phyloP scores from a whole-genome alignment of 2,797 vertebrate species.

The Limnodromus scolopaceus region DNA sequence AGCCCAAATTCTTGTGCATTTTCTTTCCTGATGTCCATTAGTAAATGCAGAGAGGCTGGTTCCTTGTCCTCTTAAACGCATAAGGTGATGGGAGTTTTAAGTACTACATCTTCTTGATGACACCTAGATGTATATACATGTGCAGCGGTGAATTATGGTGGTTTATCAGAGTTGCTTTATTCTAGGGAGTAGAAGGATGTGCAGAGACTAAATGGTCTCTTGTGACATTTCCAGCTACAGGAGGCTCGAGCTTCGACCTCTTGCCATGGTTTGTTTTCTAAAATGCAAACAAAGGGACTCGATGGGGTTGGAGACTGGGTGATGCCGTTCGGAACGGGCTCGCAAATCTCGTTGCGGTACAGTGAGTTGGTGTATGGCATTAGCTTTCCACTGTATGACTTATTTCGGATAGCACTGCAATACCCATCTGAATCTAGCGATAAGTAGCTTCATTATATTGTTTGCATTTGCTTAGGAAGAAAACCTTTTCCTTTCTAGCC shows the following conservation, averaged over 20 bases:
- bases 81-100: background rate
- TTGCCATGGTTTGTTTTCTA: background rate
- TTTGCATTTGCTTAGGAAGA: constrained; percentile 25
- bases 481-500: background rate
- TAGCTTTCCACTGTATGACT: background rate
- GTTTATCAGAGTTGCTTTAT: background rate
- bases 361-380: background rate
- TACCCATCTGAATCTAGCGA: background rate
- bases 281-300: background rate
- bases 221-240: constrained; percentile 16
- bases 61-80: background rate
- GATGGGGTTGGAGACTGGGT: background rate
- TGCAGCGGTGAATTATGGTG: background rate
- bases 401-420: background rate
- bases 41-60: background rate
- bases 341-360: background rate
- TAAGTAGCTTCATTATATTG: constrained; percentile 3
- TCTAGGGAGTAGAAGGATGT: background rate
- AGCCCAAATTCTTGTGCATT: background rate
- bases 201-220: background rate
- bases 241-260: background rate
- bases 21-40: background rate
- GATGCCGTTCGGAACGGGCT: background rate
- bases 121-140: background rate
- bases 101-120: background rate